These are phyloP conservation scores for Pseudomyrmex cubaensis DNA, from an alignment of 1,140 invertebrate species.

Conservation along the genomic window DNA sequence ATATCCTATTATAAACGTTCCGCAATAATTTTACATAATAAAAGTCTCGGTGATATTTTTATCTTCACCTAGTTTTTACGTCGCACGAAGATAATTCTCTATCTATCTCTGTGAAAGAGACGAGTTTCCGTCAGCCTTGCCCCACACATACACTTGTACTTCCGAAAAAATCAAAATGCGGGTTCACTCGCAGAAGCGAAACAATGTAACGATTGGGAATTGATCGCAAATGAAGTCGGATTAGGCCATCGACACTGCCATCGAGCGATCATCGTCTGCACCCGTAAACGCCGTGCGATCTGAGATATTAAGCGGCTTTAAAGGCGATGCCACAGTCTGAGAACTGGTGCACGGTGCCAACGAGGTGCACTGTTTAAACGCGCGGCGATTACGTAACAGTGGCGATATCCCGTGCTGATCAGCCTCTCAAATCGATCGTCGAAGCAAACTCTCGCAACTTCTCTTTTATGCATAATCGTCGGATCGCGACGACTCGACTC, in stretches of 20 bases:
- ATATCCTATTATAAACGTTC: too few species aligned
- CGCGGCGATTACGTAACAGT: slow-evolving; percentile 41
- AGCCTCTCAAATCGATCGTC: slow-evolving; percentile 40
- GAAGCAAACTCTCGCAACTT: slow-evolving; percentile 45
- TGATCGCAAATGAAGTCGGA: slow-evolving; percentile 35
- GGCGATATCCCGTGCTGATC: slow-evolving; percentile 54
- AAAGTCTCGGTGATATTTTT: too few species aligned
- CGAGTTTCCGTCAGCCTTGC: too few species aligned
- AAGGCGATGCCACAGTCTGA: slow-evolving; percentile 44
- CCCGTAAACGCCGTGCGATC: slow-evolving; percentile 9
- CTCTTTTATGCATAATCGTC: slow-evolving; percentile 52
- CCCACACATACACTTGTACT: too few species aligned
- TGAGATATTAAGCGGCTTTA: slow-evolving; percentile 32
- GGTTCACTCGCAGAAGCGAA: slow-evolving; percentile 20
- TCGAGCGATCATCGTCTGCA: slow-evolving; percentile 18
- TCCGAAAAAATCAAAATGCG: slow-evolving; percentile 10
- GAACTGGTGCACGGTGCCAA: slow-evolving; percentile 53
- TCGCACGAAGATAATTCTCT: too few species aligned
- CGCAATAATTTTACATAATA: too few species aligned
- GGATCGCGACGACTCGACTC: slow-evolving; percentile 14
- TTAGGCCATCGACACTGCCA: slow-evolving; percentile 32
- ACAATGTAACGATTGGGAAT: slow-evolving; percentile 18
- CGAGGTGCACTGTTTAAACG: slow-evolving; percentile 36
- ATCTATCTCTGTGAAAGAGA: too few species aligned
- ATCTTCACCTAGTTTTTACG: too few species aligned